Percentiles rank a stretch among this genome's conserved stretches.
These are phyloP conservation scores for Cuculus canorus DNA, from an alignment of 2,797 vertebrate species.

Conservation along the genomic window DNA sequence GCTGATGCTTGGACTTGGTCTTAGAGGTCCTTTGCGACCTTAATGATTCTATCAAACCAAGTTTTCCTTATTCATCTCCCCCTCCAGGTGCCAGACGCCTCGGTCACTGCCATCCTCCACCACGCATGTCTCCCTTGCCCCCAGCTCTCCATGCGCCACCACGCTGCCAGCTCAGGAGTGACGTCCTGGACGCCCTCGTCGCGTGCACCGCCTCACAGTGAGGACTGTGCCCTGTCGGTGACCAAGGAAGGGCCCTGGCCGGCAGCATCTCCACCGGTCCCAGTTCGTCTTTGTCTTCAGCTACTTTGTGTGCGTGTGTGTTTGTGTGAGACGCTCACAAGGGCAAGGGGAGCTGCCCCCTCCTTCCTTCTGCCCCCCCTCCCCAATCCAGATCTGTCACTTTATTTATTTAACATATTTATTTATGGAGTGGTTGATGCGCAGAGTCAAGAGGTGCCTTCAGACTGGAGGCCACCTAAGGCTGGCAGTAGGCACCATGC, in stretches of 20 bases:
- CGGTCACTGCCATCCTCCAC: slow-evolving; percentile 82
- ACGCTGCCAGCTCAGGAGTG: slow-evolving; percentile 78
- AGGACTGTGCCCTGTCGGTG: background rate
- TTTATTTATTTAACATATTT: slow-evolving; percentile 83
- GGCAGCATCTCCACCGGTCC: background rate
- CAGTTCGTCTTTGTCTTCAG: slow-evolving; percentile 56
- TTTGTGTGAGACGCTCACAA: slow-evolving; percentile 11
- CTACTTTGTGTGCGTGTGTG: slow-evolving; percentile 54
- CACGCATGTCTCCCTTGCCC: slow-evolving; percentile 81
- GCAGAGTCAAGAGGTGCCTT: background rate
- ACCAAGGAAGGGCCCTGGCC: background rate
- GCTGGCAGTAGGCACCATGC: background rate
- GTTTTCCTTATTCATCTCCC: background rate
- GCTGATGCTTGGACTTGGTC: no score
- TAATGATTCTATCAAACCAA: no score
- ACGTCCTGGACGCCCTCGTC: slow-evolving; percentile 23
- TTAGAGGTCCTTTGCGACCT: no score
- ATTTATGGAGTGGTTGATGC: slow-evolving; percentile 67
- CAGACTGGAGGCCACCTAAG: background rate
- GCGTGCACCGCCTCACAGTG: background rate
- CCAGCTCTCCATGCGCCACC: slow-evolving; percentile 72
- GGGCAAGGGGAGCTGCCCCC: background rate
- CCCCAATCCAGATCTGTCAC: slow-evolving; percentile 41
- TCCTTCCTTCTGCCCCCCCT: background rate
- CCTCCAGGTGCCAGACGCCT: slow-evolving; percentile 85